These are phyloP conservation scores for Lipophrys pholis DNA, from an alignment of 2,113 vertebrate species.

Conservation along the genomic window DNA sequence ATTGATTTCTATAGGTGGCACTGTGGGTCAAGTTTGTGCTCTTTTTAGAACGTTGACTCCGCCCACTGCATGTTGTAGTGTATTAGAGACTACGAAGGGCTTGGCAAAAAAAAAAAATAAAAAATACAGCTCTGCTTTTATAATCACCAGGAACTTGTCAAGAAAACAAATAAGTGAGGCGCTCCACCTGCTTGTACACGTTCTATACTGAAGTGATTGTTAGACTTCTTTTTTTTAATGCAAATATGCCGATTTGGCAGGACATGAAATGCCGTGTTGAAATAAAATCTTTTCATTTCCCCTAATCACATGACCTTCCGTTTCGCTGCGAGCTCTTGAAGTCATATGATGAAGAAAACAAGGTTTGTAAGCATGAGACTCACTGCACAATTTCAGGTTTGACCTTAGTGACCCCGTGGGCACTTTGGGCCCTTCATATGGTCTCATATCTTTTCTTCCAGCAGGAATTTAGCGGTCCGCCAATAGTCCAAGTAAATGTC, in stretches of 20 bases:
- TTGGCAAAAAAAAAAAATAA: no score
- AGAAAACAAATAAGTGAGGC: no score
- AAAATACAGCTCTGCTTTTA: no score
- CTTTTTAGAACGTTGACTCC: no score
- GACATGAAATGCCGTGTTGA: conserved; percentile 27
- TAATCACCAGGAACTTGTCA: no score
- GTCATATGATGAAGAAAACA: conserved; percentile 69
- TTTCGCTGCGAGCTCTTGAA: conserved; percentile 51
- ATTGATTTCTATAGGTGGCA: no score
- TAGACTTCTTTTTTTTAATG: no score
- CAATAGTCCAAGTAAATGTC: not conserved
- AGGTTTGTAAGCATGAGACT: conserved; percentile 59
- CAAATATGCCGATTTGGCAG: not conserved
- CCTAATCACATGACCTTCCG: conserved; percentile 59
- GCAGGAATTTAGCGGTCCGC: not conserved
- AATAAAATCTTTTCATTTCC: conserved; percentile 42
- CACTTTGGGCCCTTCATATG: conserved; percentile 5
- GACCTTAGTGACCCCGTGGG: conserved; percentile 17
- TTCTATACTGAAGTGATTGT: no score
- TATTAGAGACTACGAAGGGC: no score
- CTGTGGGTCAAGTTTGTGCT: no score
- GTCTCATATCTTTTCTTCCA: not conserved
- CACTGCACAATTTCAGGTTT: conserved; percentile 23
- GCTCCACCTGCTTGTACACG: no score
- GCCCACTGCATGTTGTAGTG: no score